Evolutionary conservation across 2,113 vertebrate genomes (phyloP).

Genomic region (Campylomormyrus tamandua): DNA sequence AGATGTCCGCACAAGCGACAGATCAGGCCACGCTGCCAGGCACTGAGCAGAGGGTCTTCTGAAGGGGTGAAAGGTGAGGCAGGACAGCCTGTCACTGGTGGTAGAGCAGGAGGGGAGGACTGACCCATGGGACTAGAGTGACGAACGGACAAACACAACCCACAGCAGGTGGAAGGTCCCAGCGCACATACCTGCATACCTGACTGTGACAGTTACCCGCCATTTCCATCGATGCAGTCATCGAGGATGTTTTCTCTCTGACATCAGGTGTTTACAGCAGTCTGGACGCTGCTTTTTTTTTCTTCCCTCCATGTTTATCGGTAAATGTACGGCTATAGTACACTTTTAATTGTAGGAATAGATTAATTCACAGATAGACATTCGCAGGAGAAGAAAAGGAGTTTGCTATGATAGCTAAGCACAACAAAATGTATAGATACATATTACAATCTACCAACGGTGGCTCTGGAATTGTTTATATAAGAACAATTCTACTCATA

Average conservation of each 20-base stretch:
- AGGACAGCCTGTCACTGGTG: not conserved
- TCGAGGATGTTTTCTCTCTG: not conserved
- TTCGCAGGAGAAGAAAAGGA: not conserved
- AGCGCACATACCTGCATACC: not conserved
- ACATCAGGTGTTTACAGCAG: not conserved
- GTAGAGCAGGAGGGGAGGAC: not conserved
- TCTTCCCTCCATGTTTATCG: not conserved
- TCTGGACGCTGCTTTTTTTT: not conserved
- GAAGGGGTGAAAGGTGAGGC: not conserved
- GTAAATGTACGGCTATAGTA: not conserved
- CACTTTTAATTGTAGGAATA: not conserved
- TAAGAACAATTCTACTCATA: not conserved
- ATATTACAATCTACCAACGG: not conserved
- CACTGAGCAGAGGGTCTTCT: not conserved
- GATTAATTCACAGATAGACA: not conserved
- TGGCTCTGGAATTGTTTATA: not conserved
- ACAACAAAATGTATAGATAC: not conserved
- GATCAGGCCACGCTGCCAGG: not conserved
- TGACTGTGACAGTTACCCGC: not conserved
- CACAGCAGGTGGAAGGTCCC: not conserved
- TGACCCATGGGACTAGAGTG: not conserved
- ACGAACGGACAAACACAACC: not conserved
- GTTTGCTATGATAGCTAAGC: not conserved
- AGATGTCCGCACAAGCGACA: not conserved
- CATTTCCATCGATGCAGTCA: not conserved